Percentiles rank a stretch among this genome's conserved stretches.
These are phyloP conservation scores for Rhaphigaster nebulosa DNA, from an alignment of 2,888 invertebrate species.

Conservation along the genomic window DNA sequence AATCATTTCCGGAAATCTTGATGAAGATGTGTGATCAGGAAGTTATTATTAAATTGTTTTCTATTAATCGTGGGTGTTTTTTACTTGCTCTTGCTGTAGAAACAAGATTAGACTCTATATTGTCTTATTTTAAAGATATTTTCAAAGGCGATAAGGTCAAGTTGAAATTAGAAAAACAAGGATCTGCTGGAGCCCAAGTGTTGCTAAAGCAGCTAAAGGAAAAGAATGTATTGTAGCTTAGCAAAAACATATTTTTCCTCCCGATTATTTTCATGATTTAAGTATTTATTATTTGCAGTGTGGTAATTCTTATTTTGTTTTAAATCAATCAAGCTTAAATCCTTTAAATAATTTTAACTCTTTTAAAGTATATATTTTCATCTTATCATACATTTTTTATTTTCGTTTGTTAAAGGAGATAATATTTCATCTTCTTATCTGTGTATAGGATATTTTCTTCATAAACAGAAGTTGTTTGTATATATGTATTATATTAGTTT, in stretches of 20 bases:
- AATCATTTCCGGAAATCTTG: slow-evolving; percentile 75
- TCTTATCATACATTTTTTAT: background rate
- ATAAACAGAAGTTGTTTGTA: background rate
- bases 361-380: background rate
- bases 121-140: slow-evolving; percentile 56
- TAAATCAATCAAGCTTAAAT: background rate
- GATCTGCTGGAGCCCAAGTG: slow-evolving; percentile 59
- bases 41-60: slow-evolving; percentile 76
- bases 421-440: background rate
- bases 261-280: background rate
- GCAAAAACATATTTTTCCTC: background rate
- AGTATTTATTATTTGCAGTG: background rate
- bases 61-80: slow-evolving; percentile 83
- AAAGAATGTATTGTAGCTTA: background rate
- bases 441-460: background rate
- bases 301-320: background rate
- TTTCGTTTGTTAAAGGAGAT: background rate
- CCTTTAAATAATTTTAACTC: background rate
- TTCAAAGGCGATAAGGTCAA: slow-evolving; percentile 15
- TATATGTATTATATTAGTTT: slow-evolving; percentile 31
- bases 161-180: slow-evolving; percentile 50
- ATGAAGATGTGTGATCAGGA: slow-evolving; percentile 72
- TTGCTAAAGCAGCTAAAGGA: slow-evolving; percentile 45
- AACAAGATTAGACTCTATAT: slow-evolving; percentile 51
- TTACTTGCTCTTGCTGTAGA: slow-evolving; percentile 71